Conservation (phyloP, 2,113 vertebrate genomes). For the Baryphthengus martii region DNA sequence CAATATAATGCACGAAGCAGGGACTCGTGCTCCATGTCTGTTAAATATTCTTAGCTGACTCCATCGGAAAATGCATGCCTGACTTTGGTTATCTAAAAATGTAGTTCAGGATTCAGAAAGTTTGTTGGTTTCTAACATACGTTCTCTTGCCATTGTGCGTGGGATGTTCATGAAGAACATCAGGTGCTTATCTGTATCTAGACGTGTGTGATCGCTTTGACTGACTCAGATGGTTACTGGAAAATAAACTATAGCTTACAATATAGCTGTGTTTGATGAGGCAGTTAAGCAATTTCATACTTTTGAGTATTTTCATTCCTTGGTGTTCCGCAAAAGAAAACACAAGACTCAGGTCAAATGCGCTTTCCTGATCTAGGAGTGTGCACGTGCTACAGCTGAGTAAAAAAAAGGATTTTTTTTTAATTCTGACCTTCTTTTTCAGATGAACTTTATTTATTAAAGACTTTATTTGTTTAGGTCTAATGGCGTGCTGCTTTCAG, state of each 20-base stretch:
- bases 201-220: background rate
- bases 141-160: background rate
- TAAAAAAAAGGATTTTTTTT: background rate
- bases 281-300: background rate
- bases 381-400: background rate
- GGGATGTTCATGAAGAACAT: background rate
- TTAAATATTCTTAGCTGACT: background rate
- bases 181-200: background rate
- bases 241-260: background rate
- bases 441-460: background rate
- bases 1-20: background rate
- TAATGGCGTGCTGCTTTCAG: background rate
- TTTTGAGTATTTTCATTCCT: background rate
- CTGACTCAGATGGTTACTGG: conserved; percentile 14
- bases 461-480: background rate
- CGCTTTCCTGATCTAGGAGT: background rate
- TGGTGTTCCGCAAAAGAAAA: background rate
- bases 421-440: background rate
- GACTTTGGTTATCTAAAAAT: background rate
- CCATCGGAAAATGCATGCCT: background rate
- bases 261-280: background rate
- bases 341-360: background rate
- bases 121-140: background rate
- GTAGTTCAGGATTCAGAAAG: background rate
- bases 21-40: background rate